Conservation (phyloP, 2,113 vertebrate species). For the Petroica traversi region DNA sequence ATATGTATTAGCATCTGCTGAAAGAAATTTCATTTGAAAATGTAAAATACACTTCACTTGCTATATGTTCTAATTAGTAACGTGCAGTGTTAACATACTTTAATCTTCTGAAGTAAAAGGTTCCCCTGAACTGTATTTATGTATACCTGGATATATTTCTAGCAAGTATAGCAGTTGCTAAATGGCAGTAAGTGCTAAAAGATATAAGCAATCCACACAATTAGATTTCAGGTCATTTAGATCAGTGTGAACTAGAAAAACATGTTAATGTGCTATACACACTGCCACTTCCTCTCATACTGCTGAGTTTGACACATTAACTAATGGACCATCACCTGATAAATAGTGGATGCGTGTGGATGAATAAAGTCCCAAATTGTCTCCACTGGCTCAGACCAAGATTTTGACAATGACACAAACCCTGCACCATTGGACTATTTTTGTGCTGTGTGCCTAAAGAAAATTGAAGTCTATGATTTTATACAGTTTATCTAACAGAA, state of each 20-base stretch:
- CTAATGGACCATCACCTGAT: constrained; percentile 9
- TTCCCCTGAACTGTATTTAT: not conserved
- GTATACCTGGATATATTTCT: not conserved
- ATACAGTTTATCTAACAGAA: not conserved
- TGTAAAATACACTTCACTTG: constrained; percentile 21
- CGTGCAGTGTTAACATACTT: not conserved
- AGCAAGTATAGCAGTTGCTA: not conserved
- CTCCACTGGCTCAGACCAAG: not conserved
- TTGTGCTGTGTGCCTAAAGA: not conserved
- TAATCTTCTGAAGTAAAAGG: not conserved
- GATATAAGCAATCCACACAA: constrained; percentile 1
- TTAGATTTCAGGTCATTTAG: constrained; percentile 42
- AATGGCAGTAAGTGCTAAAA: constrained; percentile 11
- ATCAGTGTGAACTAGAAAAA: constrained; percentile 20
- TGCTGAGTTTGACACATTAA: constrained; percentile 47
- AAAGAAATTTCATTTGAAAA: constrained; percentile 37
- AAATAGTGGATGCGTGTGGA: not conserved
- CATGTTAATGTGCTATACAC: not conserved
- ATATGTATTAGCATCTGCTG: constrained; percentile 63
- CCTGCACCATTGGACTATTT: not conserved
- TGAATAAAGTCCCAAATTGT: not conserved
- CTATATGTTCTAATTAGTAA: constrained; percentile 26
- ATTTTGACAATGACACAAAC: not conserved
- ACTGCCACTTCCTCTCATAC: not conserved
- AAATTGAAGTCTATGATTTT: not conserved